Conservation (phyloP, 2,797 vertebrate species). For the Trichosurus vulpecula region DNA sequence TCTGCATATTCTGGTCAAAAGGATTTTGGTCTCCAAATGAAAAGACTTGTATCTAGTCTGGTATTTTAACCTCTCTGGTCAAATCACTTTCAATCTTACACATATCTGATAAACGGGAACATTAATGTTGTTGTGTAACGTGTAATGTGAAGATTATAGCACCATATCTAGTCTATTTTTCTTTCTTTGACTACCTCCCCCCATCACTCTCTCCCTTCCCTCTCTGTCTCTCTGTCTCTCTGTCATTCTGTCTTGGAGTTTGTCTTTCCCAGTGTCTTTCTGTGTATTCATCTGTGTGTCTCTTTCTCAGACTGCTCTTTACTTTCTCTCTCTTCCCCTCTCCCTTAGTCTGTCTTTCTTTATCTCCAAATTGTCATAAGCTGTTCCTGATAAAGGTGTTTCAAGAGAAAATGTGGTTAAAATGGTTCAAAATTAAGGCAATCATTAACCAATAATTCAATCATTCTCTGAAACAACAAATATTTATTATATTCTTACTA, state of each 20-base stretch:
- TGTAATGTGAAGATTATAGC: background rate
- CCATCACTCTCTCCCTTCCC: too few species aligned
- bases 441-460: too few species aligned
- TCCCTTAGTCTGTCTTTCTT: background rate
- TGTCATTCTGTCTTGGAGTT: background rate
- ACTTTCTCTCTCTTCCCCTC: background rate
- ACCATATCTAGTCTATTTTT: background rate
- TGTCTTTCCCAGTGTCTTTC: background rate
- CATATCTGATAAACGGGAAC: background rate
- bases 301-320: background rate
- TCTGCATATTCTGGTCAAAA: background rate
- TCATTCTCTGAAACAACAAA: background rate
- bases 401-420: background rate
- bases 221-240: background rate
- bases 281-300: background rate
- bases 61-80: background rate
- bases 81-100: background rate
- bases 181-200: background rate
- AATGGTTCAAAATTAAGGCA: background rate
- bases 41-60: too few species aligned
- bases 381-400: background rate
- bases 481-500: background rate
- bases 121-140: background rate
- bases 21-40: too few species aligned
- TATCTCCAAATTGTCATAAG: background rate